Conservation (phyloP, 2,797 vertebrate genomes). For the Xenopus petersii region DNA sequence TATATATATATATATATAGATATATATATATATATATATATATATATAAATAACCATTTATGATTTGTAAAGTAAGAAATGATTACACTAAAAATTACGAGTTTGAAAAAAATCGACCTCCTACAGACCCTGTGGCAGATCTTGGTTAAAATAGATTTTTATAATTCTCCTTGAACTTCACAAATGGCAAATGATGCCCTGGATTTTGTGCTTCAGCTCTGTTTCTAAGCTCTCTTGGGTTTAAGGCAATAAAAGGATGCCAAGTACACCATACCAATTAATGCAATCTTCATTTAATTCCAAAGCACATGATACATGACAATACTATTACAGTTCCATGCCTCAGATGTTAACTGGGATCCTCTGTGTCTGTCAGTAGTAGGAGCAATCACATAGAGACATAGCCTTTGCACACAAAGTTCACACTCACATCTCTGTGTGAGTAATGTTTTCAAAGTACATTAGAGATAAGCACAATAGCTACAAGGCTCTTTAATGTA, state of each 20-base stretch:
- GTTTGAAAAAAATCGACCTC: constrained; percentile 8
- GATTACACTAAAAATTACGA: not conserved
- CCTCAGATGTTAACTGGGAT: too few species aligned
- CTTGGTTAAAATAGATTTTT: not conserved
- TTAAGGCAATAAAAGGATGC: constrained; percentile 16
- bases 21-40: too few species aligned
- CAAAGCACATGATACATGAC: constrained; percentile 1
- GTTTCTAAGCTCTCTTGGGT: constrained; percentile 2
- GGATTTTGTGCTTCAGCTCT: not conserved
- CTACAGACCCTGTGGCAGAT: not conserved
- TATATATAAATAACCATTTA: too few species aligned
- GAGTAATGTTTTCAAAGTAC: too few species aligned
- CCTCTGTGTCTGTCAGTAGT: not conserved
- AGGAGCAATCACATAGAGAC: not conserved
- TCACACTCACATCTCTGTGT: too few species aligned
- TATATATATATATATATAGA: too few species aligned
- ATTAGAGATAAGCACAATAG: too few species aligned
- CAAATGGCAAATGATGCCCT: not conserved
- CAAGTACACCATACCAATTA: constrained; percentile 15
- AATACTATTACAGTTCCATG: not conserved
- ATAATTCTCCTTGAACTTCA: constrained; percentile 15
- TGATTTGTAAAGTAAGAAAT: not conserved
- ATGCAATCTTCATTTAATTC: constrained; percentile 10
- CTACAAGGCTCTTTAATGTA: too few species aligned
- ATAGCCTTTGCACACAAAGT: too few species aligned